These are phyloP conservation scores for Ptyas mucosa DNA, from an alignment of 2,113 vertebrate species.

Conservation along the genomic window DNA sequence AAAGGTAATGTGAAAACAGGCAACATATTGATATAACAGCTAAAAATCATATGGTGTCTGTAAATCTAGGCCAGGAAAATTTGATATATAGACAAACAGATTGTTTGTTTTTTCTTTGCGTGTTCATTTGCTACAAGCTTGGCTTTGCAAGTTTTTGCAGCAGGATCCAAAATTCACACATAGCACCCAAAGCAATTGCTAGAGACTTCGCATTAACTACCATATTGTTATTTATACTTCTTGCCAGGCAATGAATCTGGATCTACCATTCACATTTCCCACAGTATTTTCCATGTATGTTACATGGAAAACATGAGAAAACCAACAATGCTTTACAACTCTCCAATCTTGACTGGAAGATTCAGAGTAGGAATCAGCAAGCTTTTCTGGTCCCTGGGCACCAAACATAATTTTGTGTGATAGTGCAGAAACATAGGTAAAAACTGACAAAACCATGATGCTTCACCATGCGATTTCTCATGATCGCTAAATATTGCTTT, in stretches of 20 bases:
- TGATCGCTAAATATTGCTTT: not conserved
- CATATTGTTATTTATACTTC: not conserved
- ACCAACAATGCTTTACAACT: not conserved
- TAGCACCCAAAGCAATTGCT: not conserved
- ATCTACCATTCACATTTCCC: not conserved
- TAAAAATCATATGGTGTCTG: not conserved
- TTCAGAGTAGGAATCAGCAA: not conserved
- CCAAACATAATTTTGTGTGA: not conserved
- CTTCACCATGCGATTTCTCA: not conserved
- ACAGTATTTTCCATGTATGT: not conserved
- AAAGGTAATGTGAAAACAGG: not conserved
- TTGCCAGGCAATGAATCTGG: not conserved
- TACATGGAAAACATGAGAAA: too few relatives aligned
- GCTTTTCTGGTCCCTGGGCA: not conserved
- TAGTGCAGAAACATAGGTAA: not conserved
- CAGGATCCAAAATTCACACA: not conserved
- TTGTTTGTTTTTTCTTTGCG: not conserved
- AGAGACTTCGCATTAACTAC: not conserved
- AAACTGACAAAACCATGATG: not conserved
- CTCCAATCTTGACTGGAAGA: not conserved
- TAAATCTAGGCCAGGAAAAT: constrained; percentile 35
- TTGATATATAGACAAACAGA: not conserved
- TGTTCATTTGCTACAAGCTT: not conserved
- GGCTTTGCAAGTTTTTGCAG: not conserved
- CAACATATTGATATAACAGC: not conserved